phyloP scores from a whole-genome alignment of 2,113 vertebrate species.

The Strix aluco region DNA sequence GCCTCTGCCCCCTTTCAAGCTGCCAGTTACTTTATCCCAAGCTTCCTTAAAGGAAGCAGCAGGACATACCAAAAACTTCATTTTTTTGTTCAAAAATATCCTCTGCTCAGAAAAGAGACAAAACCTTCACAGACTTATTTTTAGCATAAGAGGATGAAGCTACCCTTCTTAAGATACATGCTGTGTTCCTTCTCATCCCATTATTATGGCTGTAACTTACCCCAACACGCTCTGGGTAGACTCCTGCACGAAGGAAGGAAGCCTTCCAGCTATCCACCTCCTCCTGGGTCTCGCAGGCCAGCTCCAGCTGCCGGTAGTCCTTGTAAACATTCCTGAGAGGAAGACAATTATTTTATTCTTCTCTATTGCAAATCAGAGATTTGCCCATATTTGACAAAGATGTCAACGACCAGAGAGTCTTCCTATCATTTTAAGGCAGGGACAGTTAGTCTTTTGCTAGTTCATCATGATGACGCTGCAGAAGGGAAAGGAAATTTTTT shows the following conservation, averaged over 20 bases:
- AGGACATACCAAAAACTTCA: not conserved
- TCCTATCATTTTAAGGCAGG: not conserved
- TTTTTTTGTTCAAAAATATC: not conserved
- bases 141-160: not conserved
- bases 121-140: not conserved
- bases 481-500: not conserved
- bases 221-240: slow-evolving; percentile 93
- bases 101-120: not conserved
- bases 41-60: not conserved
- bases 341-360: not conserved
- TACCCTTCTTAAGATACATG: not conserved
- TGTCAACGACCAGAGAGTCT: not conserved
- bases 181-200: not conserved
- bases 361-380: not conserved
- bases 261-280: slow-evolving; percentile 98
- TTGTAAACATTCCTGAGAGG: slow-evolving; percentile 94
- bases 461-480: not conserved
- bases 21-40: not conserved
- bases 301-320: slow-evolving; percentile 97
- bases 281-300: slow-evolving; percentile 99
- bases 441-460: not conserved
- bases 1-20: not conserved
- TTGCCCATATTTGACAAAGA: not conserved
- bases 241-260: slow-evolving; percentile 95
- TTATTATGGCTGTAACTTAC: slow-evolving; percentile 65